phyloP scores from a whole-genome alignment of 2,113 vertebrate species.

The Spea multiplicata region DNA sequence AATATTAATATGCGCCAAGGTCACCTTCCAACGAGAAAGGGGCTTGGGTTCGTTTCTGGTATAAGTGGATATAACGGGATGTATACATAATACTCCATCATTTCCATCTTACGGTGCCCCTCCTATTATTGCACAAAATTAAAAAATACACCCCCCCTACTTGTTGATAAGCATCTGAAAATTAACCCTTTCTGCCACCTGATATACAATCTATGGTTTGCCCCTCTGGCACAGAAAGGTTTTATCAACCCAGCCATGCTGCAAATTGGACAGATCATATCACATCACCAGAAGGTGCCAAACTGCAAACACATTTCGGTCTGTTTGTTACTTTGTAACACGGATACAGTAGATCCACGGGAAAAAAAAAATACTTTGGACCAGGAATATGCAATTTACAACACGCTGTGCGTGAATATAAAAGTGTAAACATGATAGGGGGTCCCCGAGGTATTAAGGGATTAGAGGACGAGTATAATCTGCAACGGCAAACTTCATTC shows the following conservation, averaged over 20 bases:
- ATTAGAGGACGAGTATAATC: slow-evolving; percentile 38
- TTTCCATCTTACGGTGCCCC: not conserved
- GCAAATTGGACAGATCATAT: slow-evolving; percentile 18
- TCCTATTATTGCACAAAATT: not conserved
- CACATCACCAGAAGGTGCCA: slow-evolving; percentile 13
- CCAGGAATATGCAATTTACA: slow-evolving; percentile 39
- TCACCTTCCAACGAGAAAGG: no score
- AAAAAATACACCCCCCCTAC: not conserved
- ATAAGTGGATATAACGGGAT: not conserved
- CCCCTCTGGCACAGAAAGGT: not conserved
- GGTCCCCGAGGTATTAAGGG: slow-evolving; percentile 31
- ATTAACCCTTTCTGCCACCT: not conserved
- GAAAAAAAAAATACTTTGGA: slow-evolving; percentile 16
- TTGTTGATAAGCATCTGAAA: not conserved
- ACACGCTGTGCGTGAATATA: slow-evolving; percentile 26
- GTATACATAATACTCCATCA: not conserved
- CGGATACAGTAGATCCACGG: not conserved
- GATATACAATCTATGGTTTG: not conserved
- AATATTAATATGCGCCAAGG: no score
- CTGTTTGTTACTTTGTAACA: not conserved
- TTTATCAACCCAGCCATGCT: not conserved
- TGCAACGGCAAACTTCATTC: slow-evolving; percentile 35
- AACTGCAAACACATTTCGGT: slow-evolving; percentile 5
- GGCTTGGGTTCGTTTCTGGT: not conserved
- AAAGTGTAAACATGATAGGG: slow-evolving; percentile 39